Evolutionary conservation across 2,113 vertebrate genomes (phyloP), one percentile per base, ranked within the genome.

Genomic region (Agapornis roseicollis): DNA sequence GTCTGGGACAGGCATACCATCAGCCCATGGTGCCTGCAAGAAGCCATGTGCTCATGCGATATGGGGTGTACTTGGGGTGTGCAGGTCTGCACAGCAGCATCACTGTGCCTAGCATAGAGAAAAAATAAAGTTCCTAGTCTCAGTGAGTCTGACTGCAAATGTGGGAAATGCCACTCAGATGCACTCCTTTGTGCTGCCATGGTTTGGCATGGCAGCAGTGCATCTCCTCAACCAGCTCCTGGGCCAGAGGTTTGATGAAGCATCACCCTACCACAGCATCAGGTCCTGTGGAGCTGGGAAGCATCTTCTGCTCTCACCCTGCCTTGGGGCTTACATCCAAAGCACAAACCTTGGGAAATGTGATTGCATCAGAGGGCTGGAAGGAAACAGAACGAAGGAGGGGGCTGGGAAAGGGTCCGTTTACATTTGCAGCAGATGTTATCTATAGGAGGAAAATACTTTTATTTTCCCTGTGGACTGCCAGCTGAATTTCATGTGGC

Each of bases 381-480:
- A 69, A 94, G 58, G 41, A 70, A 89, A 53, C 35, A 0, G 8
- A 73, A 86, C 50, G 74, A 72, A 81, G 72, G n/a, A 78, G 76
- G 86, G 44, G 73, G 60, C 76, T 92, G 93, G 85, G 72, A 96
- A 92, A 79, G 50, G 83, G 49, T 97, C 91, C 27, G 73, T 97
- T 98, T 97, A 96, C 90, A 80, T 95, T 96, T 93, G 79, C 81
- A 85, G 95, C 89, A 80, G 86, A 97, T 97, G 84, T 55, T 96
- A 28, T 97, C 69, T 83, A 71, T 74, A 92, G 89, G 76, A 97
- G 88, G 91, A 92, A 98, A 97, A 97, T 95, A 89, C 92, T 96
- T 97, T 97, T 97, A 97, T 98, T 98, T 98, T 95, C 97, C 98
- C 85, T 85, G 96, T 96, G 97, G 93, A 96, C 95, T 68, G 86